Percentiles rank a stretch among this genome's conserved stretches.
phyloP scores from a whole-genome alignment of 1,140 invertebrate genomes.

The Limonius californicus region DNA sequence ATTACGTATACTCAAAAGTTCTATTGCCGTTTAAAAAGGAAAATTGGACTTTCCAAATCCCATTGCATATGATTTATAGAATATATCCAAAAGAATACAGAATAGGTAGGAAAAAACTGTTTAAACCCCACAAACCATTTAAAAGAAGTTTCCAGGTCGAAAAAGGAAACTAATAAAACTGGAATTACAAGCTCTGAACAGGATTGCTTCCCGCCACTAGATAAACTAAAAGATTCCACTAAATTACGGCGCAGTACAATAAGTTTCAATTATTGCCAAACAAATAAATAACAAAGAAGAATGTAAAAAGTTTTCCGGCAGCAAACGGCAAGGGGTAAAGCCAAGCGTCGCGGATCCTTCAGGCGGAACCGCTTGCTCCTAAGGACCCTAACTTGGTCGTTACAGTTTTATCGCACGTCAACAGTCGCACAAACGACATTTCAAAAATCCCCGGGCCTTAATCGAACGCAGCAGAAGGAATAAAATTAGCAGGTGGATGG shows the following conservation, averaged over 20 bases:
- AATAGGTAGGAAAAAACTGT: too few species aligned
- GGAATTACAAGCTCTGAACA: neutral
- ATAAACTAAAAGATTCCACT: constrained; percentile 28
- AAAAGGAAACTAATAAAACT: neutral
- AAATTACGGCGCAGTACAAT: constrained; percentile 24
- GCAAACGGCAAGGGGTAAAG: constrained; percentile 21
- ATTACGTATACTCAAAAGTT: too few species aligned
- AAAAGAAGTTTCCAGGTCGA: too few species aligned
- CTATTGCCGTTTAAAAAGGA: too few species aligned
- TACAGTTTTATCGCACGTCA: neutral
- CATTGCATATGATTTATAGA: too few species aligned
- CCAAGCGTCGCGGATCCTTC: constrained; percentile 2
- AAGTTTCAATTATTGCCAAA: constrained; percentile 29
- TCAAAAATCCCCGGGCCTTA: neutral
- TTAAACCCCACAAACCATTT: too few species aligned
- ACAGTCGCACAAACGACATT: neutral
- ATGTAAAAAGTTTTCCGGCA: constrained; percentile 23
- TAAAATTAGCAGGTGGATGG: neutral
- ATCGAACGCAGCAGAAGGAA: neutral
- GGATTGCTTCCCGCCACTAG: constrained; percentile 1
- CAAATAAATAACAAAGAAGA: constrained; percentile 28
- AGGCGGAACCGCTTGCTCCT: neutral
- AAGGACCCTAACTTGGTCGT: neutral
- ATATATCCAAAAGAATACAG: too few species aligned
- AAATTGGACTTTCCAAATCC: too few species aligned